Evolutionary conservation across 2,888 invertebrate genomes (phyloP).

Genomic region (Pterostichus niger): DNA sequence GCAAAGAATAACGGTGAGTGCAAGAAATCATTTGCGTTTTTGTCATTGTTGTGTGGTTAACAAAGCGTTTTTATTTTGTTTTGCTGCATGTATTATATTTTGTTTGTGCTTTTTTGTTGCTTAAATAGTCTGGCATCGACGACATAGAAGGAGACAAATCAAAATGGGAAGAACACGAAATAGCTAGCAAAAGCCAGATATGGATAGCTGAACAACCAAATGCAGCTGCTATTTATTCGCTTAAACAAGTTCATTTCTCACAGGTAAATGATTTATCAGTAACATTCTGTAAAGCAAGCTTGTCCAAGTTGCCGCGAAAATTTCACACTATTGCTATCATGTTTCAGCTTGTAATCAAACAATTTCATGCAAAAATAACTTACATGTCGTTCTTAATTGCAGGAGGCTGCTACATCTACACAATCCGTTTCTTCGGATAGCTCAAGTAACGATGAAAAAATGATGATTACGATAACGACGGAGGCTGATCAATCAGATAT

Average conservation of each 20-base stretch:
- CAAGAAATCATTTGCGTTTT: neutral
- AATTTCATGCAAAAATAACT: slow-evolving; percentile 17
- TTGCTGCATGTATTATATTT: slow-evolving; percentile 60
- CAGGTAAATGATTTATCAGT: slow-evolving; percentile 70
- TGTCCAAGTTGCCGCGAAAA: slow-evolving; percentile 23
- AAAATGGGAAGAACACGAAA: slow-evolving; percentile 58
- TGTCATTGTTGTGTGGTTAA: slow-evolving; percentile 1
- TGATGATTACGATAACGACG: slow-evolving; percentile 86
- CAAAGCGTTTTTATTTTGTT: slow-evolving; percentile 38
- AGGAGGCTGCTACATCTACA: slow-evolving; percentile 87
- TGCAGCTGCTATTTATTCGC: slow-evolving; percentile 68
- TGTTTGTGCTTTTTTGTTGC: slow-evolving; percentile 51
- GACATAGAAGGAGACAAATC: slow-evolving; percentile 53
- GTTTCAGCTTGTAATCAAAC: slow-evolving; percentile 2
- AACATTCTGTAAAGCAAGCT: neutral
- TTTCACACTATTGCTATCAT: neutral
- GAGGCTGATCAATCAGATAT: slow-evolving; percentile 79
- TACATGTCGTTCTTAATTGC: slow-evolving; percentile 71
- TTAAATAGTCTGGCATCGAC: slow-evolving; percentile 56
- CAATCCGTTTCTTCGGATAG: slow-evolving; percentile 86
- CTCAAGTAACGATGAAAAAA: slow-evolving; percentile 86
- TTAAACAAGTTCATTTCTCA: slow-evolving; percentile 71
- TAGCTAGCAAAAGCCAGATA: slow-evolving; percentile 41
- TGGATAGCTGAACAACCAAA: slow-evolving; percentile 64
- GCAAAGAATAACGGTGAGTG: slow-evolving; percentile 79